phyloP scores from a whole-genome alignment of 2,113 vertebrate species.

The Leptosomus discolor region DNA sequence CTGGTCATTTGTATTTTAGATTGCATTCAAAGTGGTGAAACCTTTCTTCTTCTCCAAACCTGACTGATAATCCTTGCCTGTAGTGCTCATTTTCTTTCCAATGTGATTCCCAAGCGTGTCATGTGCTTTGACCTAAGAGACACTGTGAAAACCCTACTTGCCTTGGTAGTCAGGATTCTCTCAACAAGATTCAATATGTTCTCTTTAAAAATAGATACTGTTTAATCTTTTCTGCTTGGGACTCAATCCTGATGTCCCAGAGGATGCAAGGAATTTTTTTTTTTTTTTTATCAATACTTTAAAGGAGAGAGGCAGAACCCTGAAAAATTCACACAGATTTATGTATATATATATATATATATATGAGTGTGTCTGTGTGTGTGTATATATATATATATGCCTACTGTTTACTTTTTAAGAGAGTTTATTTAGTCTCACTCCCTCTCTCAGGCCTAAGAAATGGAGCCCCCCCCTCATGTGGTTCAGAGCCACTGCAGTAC shows the following conservation, averaged over 20 bases:
- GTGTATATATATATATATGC: rapidly evolving
- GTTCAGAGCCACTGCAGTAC: background rate
- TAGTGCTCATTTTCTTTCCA: background rate
- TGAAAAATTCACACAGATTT: background rate
- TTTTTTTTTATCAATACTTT: background rate
- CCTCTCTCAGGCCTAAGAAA: background rate
- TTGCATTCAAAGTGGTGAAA: background rate
- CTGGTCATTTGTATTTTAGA: background rate
- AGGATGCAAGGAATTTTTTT: background rate
- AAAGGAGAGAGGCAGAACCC: background rate
- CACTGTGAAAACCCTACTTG: background rate
- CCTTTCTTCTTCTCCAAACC: background rate
- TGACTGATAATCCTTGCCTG: background rate
- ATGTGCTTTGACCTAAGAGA: background rate
- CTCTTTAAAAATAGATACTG: background rate
- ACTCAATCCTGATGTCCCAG: background rate
- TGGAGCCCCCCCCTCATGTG: rapidly evolving
- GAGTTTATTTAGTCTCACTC: background rate
- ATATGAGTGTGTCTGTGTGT: no score
- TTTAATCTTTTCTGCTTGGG: background rate
- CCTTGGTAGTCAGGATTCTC: background rate
- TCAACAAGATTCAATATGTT: background rate
- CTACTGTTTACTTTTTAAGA: background rate
- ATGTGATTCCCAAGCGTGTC: background rate
- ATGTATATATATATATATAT: background rate